Evolutionary conservation across 37 sponge, comb jelly and placozoan species (phyloP), one percentile per base, ranked within the genome.

Genomic region (Ianthella basta): DNA sequence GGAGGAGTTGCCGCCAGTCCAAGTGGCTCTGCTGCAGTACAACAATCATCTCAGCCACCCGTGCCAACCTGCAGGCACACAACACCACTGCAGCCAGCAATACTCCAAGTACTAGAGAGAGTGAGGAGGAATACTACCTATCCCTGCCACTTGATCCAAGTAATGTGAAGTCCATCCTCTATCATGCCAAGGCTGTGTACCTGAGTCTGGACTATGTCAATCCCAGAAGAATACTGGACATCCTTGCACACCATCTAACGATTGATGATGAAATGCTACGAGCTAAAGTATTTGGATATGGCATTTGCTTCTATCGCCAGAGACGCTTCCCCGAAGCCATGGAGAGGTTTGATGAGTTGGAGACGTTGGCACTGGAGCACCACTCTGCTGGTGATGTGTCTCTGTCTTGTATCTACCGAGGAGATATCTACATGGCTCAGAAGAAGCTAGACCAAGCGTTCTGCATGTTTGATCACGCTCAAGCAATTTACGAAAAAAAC

Each of bases 401-500:
- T 24, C 56, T 92, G 19, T 65, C 83, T 35, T 72, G 53, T 37
- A 64, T 89, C n/a, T 92, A 92, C 81, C 36, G 89, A 29, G 93
- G 93, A 53, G 89, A 92, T 37, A 68, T 89, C 29, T 56, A 84
- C 25, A 38, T 80, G 18, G 33, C 81, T 3, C 56, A 44, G 36
- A 33, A 38, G 32, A 55, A 84, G 39, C 86, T 80, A 65, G 29
- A 34, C 25, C 38, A 61, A 15, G 93, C 93, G n/a, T 40, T 60
- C n/a, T 44, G 86, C 4, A 67, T 86, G 33, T 92, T 82, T 41
- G 21, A 29, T 20, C 30, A 36, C 53, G 89, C 93, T 23, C 29
- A 39, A 5, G 25, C 60, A 1, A 8, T 14, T 16, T 85, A 91
- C 59, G 27, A 34, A 34, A 3, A 38, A 20, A 74, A 84, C 18